Evolutionary conservation across 1,140 invertebrate species (phyloP), one percentile per base, ranked within the genome.

Genomic region (Eurytemora carolleeae): DNA sequence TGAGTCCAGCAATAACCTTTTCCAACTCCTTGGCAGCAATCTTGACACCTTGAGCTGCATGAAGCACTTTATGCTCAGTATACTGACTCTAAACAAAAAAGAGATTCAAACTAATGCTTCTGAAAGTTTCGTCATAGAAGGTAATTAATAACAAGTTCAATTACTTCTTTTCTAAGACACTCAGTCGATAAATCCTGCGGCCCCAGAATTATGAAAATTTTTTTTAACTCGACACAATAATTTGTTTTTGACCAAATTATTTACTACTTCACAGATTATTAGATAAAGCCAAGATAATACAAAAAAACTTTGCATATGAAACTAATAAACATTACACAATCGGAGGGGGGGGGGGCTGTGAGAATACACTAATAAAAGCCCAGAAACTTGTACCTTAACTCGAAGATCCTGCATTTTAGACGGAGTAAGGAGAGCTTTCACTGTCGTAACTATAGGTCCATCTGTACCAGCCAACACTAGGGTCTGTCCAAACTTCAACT

Each of bases 11-110:
- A 66, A 99, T 87, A 0, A 92, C 87, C 71, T 98, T 98, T 70
- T 99, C 96, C 58, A 99, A 75, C 72, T 98, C 92, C 70, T 98
- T 98, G 0, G 85, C 90, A 12, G 92, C 90, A 63, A 99, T 91
- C 78, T 99, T 99, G 0, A 98, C 90, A 64, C 96, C 96, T 70
- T 98, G 94, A 0, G 96, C 93, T 2, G 89, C 96, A 68, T 83
- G 80, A 0, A 99, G 81, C 76, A 92, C 88, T 71, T 94, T 95
- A 74, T 93, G 81, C 73, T 98, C 92, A 54, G 91, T 81, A 71
- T 97, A 99, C 15, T 89, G 86, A 70, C 87, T 95, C 85, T 95
- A 66, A 17, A 77, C 74, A 65, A 66, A 65, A 67, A 67, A 67
- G 61, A n/a, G n/a, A n/a, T n/a, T n/a, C n/a, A n/a, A n/a, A n/a